Conservation (phyloP, 1,140 invertebrate species). For the Brachionus paranguensis region DNA sequence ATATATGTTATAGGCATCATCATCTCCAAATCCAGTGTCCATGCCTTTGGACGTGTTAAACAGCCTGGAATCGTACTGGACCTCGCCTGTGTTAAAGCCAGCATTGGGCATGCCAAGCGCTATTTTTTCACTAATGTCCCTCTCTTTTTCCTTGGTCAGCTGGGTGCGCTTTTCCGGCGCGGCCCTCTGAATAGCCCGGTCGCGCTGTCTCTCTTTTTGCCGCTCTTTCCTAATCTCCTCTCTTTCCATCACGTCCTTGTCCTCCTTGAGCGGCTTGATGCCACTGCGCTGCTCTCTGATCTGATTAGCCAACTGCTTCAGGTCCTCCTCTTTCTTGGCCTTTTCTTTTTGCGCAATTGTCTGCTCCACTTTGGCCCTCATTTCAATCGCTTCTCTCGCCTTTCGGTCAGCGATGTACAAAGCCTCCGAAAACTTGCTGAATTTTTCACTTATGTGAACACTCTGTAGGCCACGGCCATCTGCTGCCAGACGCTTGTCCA, state of each 20-base stretch:
- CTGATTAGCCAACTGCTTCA: conserved; percentile 84
- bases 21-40: conserved; percentile 90
- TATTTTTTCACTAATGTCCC: conserved; percentile 97
- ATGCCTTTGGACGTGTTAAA: conserved; percentile 73
- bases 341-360: conserved; percentile 95
- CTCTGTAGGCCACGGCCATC: conserved; percentile 94
- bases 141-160: conserved; percentile 59
- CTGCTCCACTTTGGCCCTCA: conserved; percentile 87
- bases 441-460: conserved; percentile 97
- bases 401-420: conserved; percentile 96
- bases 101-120: conserved; percentile 78
- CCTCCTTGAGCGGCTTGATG: conserved; percentile 55
- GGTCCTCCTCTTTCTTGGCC: conserved; percentile 91
- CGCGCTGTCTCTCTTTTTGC: conserved; percentile 81
- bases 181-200: conserved; percentile 82
- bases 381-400: conserved; percentile 90
- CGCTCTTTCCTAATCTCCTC: conserved; percentile 81
- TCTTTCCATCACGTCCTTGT: conserved; percentile 74
- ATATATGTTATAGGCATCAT: conserved; percentile 95
- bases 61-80: conserved; percentile 87
- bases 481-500: conserved; percentile 94
- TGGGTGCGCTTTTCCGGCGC: conserved; percentile 78
- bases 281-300: conserved; percentile 90
- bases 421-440: conserved; percentile 93
- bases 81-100: conserved; percentile 68